phyloP scores from a whole-genome alignment of 2,888 invertebrate species.

The Clepsis dumicolana region DNA sequence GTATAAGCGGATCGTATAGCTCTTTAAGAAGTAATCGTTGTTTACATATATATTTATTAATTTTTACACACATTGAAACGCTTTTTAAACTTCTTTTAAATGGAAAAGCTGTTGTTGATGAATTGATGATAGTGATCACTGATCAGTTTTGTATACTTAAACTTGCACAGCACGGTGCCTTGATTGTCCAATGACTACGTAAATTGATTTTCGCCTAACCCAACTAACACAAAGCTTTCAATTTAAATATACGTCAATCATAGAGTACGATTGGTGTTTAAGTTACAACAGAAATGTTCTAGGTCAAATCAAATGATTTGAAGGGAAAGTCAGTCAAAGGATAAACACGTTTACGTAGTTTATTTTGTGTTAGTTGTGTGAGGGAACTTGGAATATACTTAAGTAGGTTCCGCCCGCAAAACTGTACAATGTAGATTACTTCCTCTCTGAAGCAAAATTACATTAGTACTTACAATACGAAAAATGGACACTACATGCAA shows the following conservation, averaged over 20 bases:
- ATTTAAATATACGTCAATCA: not conserved
- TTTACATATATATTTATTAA: too few species aligned
- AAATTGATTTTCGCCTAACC: not conserved
- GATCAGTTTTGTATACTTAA: not conserved
- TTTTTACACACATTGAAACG: too few species aligned
- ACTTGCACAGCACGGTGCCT: not conserved
- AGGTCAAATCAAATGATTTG: not conserved
- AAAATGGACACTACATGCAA: too few species aligned
- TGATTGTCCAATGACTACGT: not conserved
- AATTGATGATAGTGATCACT: too few species aligned
- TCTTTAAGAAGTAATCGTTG: not conserved
- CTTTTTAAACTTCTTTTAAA: too few species aligned
- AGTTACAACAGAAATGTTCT: not conserved
- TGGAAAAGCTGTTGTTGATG: too few species aligned
- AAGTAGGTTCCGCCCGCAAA: not conserved
- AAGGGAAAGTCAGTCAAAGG: not conserved
- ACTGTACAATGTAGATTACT: not conserved
- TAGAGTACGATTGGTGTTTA: not conserved
- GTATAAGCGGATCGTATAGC: not conserved
- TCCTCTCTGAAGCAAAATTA: too few species aligned
- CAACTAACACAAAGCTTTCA: not conserved
- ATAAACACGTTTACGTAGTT: not conserved
- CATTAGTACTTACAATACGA: too few species aligned
- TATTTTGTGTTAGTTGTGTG: not conserved
- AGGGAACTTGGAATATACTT: not conserved